Base-by-base conservation (phyloP, 2,797 vertebrate species). In the Anniella stebbinsi region DNA sequence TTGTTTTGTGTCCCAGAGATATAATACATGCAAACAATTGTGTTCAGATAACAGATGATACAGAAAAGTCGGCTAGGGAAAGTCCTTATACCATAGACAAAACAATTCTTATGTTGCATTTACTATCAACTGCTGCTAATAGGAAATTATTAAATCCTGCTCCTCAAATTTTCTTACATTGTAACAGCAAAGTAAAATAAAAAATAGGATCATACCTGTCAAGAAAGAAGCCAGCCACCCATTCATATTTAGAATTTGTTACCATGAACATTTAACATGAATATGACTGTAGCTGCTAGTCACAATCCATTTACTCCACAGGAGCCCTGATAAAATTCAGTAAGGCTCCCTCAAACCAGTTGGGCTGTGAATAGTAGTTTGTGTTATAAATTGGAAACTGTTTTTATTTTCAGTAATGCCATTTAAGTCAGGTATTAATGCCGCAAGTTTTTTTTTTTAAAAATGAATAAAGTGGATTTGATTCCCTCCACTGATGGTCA, bases 41-140 rank as follows among this genome's bases (percentile, higher is more conserved):
- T 96, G 95, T 96, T 97, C 95, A 93, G 96, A 88, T 96, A 97
- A 94, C 95, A 93, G 94, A 96, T 95, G 93, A 93, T 89, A 66
- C 92, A 90, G 76, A 90, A 95, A 95, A 93, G 91, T 97, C 96
- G 97, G 97, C 96, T 94, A 95, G 94, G 96, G 94, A 95, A 96
- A 94, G 60, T 91, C 94, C 95, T 97, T 97, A 96, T 97, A 97
- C 97, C 96, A 97, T 96, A 97, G 97, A 97, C 97, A 98, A 97
- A 97, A 97, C 97, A 97, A 97, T 97, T 76, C 91, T 97, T 97
- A 97, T 97, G 97, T 98, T 98, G 97, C 97, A 97, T 98, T 97
- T 97, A 96, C 96, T 97, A 96, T 97, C 97, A 97, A 96, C 96
- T 97, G 97, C 97, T 98, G 97, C 97, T 97, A 97, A 97, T 96